Evolutionary conservation across 2,888 invertebrate species (phyloP).

Genomic region (Brenthis daphne): DNA sequence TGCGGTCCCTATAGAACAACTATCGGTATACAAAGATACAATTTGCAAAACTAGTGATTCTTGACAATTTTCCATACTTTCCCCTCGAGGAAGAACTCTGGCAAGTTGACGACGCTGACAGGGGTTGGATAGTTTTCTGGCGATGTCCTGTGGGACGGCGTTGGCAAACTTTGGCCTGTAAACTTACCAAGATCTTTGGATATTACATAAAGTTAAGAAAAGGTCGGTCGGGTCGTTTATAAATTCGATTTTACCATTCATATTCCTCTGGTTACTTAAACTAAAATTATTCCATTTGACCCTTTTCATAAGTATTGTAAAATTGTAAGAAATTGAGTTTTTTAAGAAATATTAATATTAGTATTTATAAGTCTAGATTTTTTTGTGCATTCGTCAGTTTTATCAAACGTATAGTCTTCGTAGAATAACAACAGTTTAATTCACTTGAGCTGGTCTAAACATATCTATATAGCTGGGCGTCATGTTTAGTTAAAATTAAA

Average conservation of each 20-base stretch:
- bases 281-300: background rate
- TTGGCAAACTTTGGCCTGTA: conserved; percentile 30
- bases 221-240: conserved; percentile 21
- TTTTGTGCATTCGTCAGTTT: no score
- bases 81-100: conserved; percentile 36
- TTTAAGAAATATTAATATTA: background rate
- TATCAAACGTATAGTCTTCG: no score
- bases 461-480: no score
- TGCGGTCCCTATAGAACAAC: conserved; percentile 58
- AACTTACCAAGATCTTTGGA: conserved; percentile 29
- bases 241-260: conserved; percentile 27
- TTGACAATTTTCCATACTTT: conserved; percentile 33
- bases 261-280: background rate
- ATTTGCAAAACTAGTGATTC: conserved; percentile 43
- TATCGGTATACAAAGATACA: conserved; percentile 51
- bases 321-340: background rate
- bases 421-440: no score
- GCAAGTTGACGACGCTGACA: conserved; percentile 41
- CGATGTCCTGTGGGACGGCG: conserved; percentile 23
- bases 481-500: no score
- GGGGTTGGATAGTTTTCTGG: conserved; percentile 35
- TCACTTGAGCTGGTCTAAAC: no score
- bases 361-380: no score
- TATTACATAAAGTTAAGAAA: conserved; percentile 26
- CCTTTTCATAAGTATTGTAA: background rate